Base-by-base conservation (phyloP, 2,113 vertebrate genomes). In the Miniopterus natalensis region DNA sequence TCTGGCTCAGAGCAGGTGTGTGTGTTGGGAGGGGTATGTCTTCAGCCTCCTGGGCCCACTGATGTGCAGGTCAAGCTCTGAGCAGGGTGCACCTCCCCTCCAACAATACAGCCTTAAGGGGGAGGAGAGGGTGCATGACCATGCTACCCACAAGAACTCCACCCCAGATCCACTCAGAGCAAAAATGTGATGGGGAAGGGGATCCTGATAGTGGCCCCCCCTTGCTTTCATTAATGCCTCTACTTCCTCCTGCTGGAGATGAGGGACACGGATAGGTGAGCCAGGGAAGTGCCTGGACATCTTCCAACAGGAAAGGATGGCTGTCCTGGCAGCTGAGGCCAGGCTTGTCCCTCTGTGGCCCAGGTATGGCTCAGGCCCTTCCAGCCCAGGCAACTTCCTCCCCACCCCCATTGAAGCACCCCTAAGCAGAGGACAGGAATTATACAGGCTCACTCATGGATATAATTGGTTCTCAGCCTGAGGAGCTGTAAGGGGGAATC, bases 381-480 rank as follows among this genome's bases (percentile, higher is more conserved):
- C 31, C 25, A 74, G 68, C 45, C 29, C 15, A 11, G 10, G 29
- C 29, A 9, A 6, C 15, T 0, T 42, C 85, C 36, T 78, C 18
- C 27, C 18, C 0, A 3, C 15, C 42, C 61, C 27, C 42, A 40
- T 4, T 0, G 3, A 5, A 79, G 49, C n/a, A 51, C 25, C 59
- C 70, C 45, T 17, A 45, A 17, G 65, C 59, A 8, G 6, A 23
- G 66, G 71, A 36, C 55, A 8, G 51, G n/a, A 8, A 93, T 93
- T 87, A 93, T n/a, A 13, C 90, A 92, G 90, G 83, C 87, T 95
- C 95, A 79, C 51, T 95, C 97, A 94, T 83, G 95, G 92, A 57
- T 92, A 95, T 96, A 97, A 97, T 95, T 92, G 95, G 49, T 96
- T 97, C 94, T 93, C 27, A 42, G 90, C 87, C 95, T 68, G 29